Percentiles rank a stretch among this genome's conserved stretches.
These are phyloP conservation scores for Melinaea menophilus DNA, from an alignment of 2,888 invertebrate genomes.

Conservation along the genomic window DNA sequence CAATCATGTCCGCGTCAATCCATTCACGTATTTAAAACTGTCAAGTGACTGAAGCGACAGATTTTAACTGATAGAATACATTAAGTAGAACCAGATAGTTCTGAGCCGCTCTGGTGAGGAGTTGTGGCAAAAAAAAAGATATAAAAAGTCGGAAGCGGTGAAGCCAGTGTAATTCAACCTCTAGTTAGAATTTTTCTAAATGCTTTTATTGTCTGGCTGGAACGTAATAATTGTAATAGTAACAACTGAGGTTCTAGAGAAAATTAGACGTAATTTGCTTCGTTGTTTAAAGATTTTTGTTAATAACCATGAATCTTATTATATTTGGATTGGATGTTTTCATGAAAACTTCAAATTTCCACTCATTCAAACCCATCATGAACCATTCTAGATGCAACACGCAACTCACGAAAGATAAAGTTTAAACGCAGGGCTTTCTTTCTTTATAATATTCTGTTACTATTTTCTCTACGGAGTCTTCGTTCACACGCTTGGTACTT, in stretches of 20 bases:
- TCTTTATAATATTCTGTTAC: slow-evolving; percentile 42
- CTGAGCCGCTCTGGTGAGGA: slow-evolving; percentile 12
- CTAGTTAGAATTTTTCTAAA: slow-evolving; percentile 27
- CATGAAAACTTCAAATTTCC: neutral
- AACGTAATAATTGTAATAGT: slow-evolving; percentile 22
- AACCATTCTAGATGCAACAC: slow-evolving; percentile 6
- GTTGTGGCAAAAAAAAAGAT: slow-evolving; percentile 18
- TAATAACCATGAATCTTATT: neutral
- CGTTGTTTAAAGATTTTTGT: neutral
- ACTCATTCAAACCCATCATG: too few species aligned
- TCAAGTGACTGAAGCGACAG: slow-evolving; percentile 23
- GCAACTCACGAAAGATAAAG: slow-evolving; percentile 10
- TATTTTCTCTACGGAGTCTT: slow-evolving; percentile 53
- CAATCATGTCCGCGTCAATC: slow-evolving; percentile 18
- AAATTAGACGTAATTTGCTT: too few species aligned
- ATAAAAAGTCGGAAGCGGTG: slow-evolving; percentile 26
- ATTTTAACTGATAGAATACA: slow-evolving; percentile 26
- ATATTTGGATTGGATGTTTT: neutral
- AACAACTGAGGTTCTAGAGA: slow-evolving; percentile 4
- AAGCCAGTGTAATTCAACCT: slow-evolving; percentile 28
- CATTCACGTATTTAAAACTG: slow-evolving; percentile 22
- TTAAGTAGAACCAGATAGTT: slow-evolving; percentile 18
- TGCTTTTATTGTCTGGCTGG: slow-evolving; percentile 19
- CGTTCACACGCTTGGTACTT: slow-evolving; percentile 59
- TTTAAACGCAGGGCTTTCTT: slow-evolving; percentile 37